phyloP scores from a whole-genome alignment of 2,797 vertebrate genomes.

The Streptopelia turtur region DNA sequence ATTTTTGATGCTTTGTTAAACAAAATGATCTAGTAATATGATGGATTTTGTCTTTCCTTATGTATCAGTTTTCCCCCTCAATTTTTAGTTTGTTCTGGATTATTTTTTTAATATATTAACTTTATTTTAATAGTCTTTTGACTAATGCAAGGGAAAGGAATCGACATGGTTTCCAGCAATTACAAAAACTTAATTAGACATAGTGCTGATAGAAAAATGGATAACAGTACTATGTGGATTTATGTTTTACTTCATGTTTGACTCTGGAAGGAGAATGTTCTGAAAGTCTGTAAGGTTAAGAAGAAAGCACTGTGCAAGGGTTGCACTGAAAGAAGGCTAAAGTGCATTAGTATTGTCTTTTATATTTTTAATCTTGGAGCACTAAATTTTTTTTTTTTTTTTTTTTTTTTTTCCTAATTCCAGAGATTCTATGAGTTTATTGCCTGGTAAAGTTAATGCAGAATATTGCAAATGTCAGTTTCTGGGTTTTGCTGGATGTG shows the following conservation, averaged over 20 bases:
- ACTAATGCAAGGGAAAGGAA: background rate
- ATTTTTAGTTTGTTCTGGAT: background rate
- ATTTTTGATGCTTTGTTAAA: background rate
- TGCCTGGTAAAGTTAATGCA: background rate
- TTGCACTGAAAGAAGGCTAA: background rate
- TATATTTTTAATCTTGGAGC: background rate
- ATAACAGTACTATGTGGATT: background rate
- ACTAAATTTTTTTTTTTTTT: background rate
- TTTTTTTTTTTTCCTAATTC: background rate
- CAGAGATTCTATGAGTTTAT: background rate
- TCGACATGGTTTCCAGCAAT: background rate
- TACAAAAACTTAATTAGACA: background rate
- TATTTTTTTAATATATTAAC: background rate
- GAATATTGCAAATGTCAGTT: background rate
- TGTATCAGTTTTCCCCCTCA: background rate
- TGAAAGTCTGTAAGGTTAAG: background rate
- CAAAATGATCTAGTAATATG: background rate
- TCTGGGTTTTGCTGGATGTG: background rate
- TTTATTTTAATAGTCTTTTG: background rate
- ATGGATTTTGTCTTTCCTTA: rapidly evolving
- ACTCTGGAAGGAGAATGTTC: background rate
- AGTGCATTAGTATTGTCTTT: background rate
- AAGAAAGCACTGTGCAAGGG: background rate
- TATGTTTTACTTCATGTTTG: background rate
- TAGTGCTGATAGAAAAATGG: background rate